Evolutionary conservation across 2,888 invertebrate genomes (phyloP), one percentile per base, ranked within the genome.

Genomic region (Leucophenga maculata): DNA sequence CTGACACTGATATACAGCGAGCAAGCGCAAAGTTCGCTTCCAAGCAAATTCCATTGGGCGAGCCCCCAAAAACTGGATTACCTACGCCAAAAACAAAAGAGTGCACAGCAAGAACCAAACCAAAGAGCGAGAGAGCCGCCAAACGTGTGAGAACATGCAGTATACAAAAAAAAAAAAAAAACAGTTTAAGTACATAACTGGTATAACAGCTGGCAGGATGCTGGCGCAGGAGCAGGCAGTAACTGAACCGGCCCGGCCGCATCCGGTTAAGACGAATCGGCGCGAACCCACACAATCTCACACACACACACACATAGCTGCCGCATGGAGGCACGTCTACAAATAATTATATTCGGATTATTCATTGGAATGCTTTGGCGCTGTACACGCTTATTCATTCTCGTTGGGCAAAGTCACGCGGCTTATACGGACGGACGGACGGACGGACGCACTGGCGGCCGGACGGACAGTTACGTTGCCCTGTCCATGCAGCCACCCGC

Each of bases 51-150:
- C 46, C 20, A 46, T 22, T 62, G 62, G n/a, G 31, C 62, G 62
- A 62, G 62, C 62, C 62, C 62, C 62, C 62, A 62, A 46, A 62
- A 62, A 62, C 62, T 46, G 44, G 46, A 62, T 62, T 62, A 20
- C 22, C 46, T 18, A 46, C 16, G 46, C 14, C 20, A 62, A n/a
- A 31, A 46, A 62, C 6, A 16, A 50, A 50, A 50, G 6, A n/a
- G n/a, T 50, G 13, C 6, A 46, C n/a, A 46, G 46, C 13, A 46
- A 14, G 46, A 13, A n/a, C 46, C n/a, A n/a, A 46, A 26, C 26
- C 39, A 39, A 39, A 1, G 39, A 39, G 39, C 3, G 16, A 50
- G 50, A 14, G 50, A 50, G 50, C 26, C 26, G 4, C 26, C 26
- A 4, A 26, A 2, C 26, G 26, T 3, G 26, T 3, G 26, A n/a